Percentiles rank a stretch among this genome's conserved stretches.
Conservation (phyloP, 2,113 vertebrate genomes). For the Aptenodytes patagonicus region DNA sequence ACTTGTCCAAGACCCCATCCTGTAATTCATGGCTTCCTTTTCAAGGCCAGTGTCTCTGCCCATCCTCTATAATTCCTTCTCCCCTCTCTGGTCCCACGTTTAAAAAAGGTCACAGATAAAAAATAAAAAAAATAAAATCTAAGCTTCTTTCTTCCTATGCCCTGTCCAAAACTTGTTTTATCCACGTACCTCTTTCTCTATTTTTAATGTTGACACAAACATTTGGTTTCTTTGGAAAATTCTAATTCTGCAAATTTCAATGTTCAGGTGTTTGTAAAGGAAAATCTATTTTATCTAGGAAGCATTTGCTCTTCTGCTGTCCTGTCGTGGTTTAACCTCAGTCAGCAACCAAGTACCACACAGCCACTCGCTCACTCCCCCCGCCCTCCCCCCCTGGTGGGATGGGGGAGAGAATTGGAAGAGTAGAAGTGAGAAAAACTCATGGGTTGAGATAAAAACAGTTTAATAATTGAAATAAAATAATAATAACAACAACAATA, state of each 20-base stretch:
- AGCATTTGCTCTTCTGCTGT: neutral
- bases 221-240: neutral
- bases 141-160: neutral
- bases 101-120: neutral
- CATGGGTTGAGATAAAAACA: too few species aligned
- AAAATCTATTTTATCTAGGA: neutral
- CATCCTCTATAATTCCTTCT: neutral
- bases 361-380: too few species aligned
- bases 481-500: too few species aligned
- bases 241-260: neutral
- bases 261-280: neutral
- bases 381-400: too few species aligned
- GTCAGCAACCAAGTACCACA: too few species aligned
- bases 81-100: neutral
- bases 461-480: too few species aligned
- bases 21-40: slow-evolving; percentile 2
- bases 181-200: neutral
- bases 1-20: neutral
- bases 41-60: neutral
- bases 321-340: too few species aligned
- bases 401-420: too few species aligned
- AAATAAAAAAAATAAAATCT: neutral
- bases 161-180: neutral
- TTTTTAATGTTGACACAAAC: neutral
- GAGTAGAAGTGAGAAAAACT: too few species aligned